These are phyloP conservation scores for Meda fulgida DNA, from an alignment of 2,797 vertebrate genomes.

Conservation along the genomic window DNA sequence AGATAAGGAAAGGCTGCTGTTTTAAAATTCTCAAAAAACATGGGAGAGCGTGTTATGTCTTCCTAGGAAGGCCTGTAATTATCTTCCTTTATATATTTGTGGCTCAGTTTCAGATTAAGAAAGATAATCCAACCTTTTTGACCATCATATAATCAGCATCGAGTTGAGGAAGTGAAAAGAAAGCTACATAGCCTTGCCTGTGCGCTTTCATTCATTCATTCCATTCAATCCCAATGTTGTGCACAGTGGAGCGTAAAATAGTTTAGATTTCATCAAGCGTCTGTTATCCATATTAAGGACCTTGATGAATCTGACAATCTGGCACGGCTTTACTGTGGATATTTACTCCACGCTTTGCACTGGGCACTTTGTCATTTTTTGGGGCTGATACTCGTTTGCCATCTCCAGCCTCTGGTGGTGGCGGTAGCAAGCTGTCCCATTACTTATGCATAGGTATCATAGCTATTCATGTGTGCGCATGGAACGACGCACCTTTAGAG, in stretches of 20 bases:
- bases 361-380: conserved; percentile 51
- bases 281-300: conserved; percentile 60
- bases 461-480: conserved; percentile 84
- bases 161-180: conserved; percentile 30
- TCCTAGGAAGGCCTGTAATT: not conserved
- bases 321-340: conserved; percentile 38
- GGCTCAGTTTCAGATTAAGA: conserved; percentile 15
- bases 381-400: conserved; percentile 48
- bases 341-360: conserved; percentile 17
- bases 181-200: conserved; percentile 14
- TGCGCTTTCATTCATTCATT: conserved; percentile 54
- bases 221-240: conserved; percentile 45
- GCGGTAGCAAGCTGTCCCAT: conserved; percentile 73
- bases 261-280: conserved; percentile 59
- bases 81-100: conserved; percentile 5
- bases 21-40: conserved; percentile 15
- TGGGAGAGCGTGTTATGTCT: conserved; percentile 23
- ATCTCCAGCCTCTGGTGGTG: conserved; percentile 65
- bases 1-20: conserved; percentile 45
- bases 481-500: conserved; percentile 72
- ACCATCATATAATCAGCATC: not conserved
- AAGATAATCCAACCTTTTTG: not conserved
- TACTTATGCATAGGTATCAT: conserved; percentile 87
- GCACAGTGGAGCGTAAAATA: conserved; percentile 60
- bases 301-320: conserved; percentile 60